Percentiles rank a stretch among this genome's conserved stretches.
Evolutionary conservation across 2,113 vertebrate genomes (phyloP).

Genomic region (Epinephelus fuscoguttatus): DNA sequence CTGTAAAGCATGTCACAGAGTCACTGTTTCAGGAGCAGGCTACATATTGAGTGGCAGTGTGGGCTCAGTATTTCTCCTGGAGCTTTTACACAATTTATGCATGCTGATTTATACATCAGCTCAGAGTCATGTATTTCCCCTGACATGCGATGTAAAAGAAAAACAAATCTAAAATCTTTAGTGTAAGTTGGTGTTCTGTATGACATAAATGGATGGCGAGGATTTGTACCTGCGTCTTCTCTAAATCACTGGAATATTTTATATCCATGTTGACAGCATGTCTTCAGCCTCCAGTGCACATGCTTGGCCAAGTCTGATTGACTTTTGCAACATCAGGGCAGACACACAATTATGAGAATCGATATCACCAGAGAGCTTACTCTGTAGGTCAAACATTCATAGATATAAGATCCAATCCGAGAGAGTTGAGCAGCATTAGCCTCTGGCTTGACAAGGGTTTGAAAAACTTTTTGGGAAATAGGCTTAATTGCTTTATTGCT

Average conservation of each 20-base stretch:
- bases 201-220: neutral
- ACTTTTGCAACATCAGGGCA: slow-evolving; percentile 4
- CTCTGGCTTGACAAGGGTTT: neutral
- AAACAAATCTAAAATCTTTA: neutral
- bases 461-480: no score
- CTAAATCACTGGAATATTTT: neutral
- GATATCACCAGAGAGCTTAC: slow-evolving; percentile 2
- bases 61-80: neutral
- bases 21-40: neutral
- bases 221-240: neutral
- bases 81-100: neutral
- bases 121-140: neutral
- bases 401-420: neutral
- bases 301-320: slow-evolving; percentile 7
- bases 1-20: slow-evolving; percentile 13
- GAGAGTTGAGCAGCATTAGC: neutral
- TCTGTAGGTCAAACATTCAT: slow-evolving; percentile 19
- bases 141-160: neutral
- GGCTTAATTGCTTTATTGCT: neutral
- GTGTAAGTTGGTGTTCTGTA: neutral
- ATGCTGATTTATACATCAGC: neutral
- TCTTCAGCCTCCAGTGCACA: neutral
- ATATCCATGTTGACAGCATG: neutral
- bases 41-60: neutral
- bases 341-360: slow-evolving; percentile 15